These are phyloP conservation scores for Phylloscopus collybita DNA, from an alignment of 2,797 vertebrate genomes.

Conservation along the genomic window DNA sequence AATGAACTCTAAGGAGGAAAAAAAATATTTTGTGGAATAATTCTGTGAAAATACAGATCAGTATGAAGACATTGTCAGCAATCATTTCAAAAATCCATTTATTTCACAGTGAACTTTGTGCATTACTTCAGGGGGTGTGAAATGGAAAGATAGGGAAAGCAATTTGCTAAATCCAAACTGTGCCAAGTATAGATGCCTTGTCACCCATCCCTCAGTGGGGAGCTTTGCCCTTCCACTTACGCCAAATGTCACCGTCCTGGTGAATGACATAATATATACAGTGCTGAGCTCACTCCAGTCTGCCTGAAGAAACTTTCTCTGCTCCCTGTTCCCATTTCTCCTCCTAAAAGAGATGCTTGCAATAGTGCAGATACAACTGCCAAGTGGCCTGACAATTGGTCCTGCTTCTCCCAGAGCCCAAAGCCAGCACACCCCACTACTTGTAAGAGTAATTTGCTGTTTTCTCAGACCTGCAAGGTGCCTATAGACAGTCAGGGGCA, in stretches of 20 bases:
- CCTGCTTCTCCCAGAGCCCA: not conserved
- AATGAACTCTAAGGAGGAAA: not conserved
- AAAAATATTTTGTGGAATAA: not conserved
- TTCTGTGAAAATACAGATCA: not conserved
- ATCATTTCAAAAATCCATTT: constrained; percentile 30
- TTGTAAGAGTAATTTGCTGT: not conserved
- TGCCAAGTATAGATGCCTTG: not conserved
- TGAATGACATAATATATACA: not conserved
- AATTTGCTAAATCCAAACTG: not conserved
- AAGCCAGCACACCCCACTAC: rapidly evolving
- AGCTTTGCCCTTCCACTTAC: not conserved
- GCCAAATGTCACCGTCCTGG: not conserved
- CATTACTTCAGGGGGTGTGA: constrained; percentile 6
- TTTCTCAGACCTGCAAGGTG: not conserved
- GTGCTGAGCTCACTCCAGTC: not conserved
- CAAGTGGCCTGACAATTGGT: not conserved
- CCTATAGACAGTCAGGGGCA: not conserved
- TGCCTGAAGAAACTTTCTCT: not conserved
- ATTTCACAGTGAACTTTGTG: constrained; percentile 29
- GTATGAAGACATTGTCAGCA: not conserved
- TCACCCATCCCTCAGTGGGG: not conserved
- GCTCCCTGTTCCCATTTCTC: not conserved
- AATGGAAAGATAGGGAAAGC: not conserved
- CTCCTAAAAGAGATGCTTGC: not conserved
- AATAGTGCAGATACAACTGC: not conserved